Conservation (phyloP, 1,140 invertebrate species). For the Steinernema khuongi region DNA sequence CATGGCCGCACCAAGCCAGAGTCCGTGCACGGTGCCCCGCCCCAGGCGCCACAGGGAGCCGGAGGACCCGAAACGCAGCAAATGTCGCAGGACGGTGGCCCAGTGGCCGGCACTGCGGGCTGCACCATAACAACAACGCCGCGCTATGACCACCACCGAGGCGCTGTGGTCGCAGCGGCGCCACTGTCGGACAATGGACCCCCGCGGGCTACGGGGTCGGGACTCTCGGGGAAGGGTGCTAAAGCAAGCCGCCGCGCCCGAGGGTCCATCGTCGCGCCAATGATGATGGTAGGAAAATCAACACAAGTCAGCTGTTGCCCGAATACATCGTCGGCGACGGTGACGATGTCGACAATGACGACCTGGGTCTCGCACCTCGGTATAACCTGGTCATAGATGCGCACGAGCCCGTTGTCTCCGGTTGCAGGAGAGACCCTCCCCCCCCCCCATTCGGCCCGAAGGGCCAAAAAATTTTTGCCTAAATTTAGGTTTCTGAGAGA, state of each 20-base stretch:
- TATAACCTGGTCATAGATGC: no score
- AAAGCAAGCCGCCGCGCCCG: conserved; percentile 3
- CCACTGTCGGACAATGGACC: background rate
- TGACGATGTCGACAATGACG: no score
- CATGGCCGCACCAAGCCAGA: background rate
- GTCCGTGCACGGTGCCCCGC: background rate
- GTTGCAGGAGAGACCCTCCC: no score
- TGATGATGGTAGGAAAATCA: conserved; percentile 15
- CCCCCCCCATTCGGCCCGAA: no score
- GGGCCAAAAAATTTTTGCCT: no score
- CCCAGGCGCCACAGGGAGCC: no score
- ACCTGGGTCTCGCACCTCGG: no score
- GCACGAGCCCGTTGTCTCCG: no score
- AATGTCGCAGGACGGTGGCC: no score
- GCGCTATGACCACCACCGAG: background rate
- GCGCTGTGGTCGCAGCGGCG: background rate
- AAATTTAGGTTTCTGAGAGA: no score
- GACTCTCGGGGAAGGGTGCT: background rate
- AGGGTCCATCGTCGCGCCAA: conserved; percentile 6
- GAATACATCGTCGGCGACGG: conserved; percentile 9
- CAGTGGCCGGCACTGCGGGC: background rate
- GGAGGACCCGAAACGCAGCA: no score
- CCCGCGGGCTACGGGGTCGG: background rate
- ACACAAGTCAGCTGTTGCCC: conserved; percentile 16
- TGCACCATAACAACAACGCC: conserved; percentile 13